Conservation (phyloP, 2,888 invertebrate genomes). For the Ethmia dodecea region DNA sequence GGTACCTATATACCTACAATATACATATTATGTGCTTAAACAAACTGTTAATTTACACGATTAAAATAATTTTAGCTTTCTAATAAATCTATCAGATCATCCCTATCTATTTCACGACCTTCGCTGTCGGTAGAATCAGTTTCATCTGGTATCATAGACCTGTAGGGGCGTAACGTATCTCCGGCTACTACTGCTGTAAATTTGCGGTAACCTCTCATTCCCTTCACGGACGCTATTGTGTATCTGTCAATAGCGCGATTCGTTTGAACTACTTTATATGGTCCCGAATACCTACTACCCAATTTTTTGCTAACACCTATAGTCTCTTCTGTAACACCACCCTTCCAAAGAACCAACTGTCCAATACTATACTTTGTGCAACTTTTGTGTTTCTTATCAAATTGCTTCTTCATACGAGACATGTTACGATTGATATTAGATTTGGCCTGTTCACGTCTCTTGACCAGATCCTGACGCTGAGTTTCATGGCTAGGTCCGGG, state of each 20-base stretch:
- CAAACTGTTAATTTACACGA: too few relatives aligned
- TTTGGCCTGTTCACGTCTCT: constrained; percentile 12
- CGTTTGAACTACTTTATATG: constrained; percentile 4
- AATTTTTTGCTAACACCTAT: background rate
- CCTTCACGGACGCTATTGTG: constrained; percentile 14
- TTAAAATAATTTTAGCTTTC: constrained; percentile 18
- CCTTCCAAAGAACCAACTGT: constrained; percentile 5
- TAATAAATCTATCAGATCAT: constrained; percentile 20
- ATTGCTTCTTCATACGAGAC: constrained; percentile 13
- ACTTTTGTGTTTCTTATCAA: constrained; percentile 13
- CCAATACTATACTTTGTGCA: constrained; percentile 12
- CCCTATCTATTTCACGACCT: constrained; percentile 17
- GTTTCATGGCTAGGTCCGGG: too few relatives aligned
- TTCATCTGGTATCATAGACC: constrained; percentile 11
- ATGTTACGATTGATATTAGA: constrained; percentile 12
- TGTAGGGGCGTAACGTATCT: constrained; percentile 17
- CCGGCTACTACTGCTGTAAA: constrained; percentile 13
- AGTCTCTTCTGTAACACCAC: background rate
- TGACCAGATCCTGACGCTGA: too few relatives aligned
- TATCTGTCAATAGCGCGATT: constrained; percentile 13
- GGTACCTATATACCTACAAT: too few relatives aligned
- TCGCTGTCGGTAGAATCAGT: constrained; percentile 10
- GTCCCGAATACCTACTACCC: constrained; percentile 1
- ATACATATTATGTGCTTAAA: too few relatives aligned
- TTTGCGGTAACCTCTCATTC: constrained; percentile 14